Conservation (phyloP, 2,888 invertebrate genomes). For the Schrankia costaestrigalis region DNA sequence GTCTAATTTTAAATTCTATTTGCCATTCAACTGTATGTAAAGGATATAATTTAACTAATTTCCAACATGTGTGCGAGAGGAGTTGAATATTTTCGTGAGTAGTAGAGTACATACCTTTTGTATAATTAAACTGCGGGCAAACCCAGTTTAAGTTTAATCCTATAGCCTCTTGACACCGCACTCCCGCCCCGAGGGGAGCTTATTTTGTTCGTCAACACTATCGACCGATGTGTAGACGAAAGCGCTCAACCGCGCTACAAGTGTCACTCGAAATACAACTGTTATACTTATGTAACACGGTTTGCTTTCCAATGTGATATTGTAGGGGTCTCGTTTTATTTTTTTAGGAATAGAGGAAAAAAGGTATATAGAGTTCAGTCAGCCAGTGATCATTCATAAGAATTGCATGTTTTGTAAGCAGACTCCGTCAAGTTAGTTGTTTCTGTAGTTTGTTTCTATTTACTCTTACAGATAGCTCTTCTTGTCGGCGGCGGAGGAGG, state of each 20-base stretch:
- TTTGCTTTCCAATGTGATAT: conserved; percentile 51
- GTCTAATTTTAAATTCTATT: conserved; percentile 67
- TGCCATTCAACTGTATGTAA: conserved; percentile 55
- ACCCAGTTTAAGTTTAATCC: conserved; percentile 80
- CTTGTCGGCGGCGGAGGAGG: conserved; percentile 33
- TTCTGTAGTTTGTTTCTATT: conserved; percentile 61
- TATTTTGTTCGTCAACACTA: conserved; percentile 79
- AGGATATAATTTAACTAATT: conserved; percentile 72
- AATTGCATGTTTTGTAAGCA: conserved; percentile 68
- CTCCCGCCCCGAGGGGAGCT: conserved; percentile 69
- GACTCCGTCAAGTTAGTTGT: conserved; percentile 55
- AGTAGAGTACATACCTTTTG: conserved; percentile 70
- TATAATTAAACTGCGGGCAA: conserved; percentile 78
- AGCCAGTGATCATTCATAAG: conserved; percentile 65
- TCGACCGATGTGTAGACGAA: conserved; percentile 72
- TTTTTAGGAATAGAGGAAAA: conserved; percentile 53
- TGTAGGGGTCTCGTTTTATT: conserved; percentile 42
- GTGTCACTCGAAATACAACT: conserved; percentile 60
- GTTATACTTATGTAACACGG: conserved; percentile 49
- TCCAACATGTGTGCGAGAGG: conserved; percentile 60
- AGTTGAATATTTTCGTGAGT: conserved; percentile 62
- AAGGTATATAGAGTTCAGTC: conserved; percentile 59
- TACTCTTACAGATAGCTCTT: conserved; percentile 46
- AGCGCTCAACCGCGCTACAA: conserved; percentile 56
- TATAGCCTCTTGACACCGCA: conserved; percentile 79